These are phyloP conservation scores for Pachypeltis micranthus DNA, from an alignment of 1,140 invertebrate species.

Conservation along the genomic window DNA sequence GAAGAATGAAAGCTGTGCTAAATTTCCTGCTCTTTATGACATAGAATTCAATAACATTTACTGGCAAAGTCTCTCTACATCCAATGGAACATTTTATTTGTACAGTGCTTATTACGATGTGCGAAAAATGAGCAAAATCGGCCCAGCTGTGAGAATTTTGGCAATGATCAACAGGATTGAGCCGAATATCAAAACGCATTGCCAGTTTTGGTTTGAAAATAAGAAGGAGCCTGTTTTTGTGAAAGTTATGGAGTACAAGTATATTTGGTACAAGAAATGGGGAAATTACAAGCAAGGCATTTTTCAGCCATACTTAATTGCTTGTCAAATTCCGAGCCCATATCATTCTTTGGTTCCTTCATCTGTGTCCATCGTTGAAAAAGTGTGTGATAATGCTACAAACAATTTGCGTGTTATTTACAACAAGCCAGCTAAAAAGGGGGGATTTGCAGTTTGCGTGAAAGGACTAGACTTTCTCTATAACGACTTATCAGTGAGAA, in stretches of 20 bases:
- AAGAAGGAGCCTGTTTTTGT: slow-evolving; percentile 65
- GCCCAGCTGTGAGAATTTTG: slow-evolving; percentile 70
- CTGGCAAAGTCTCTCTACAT: slow-evolving; percentile 70
- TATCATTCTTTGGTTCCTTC: slow-evolving; percentile 62
- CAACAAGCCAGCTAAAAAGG: slow-evolving; percentile 47
- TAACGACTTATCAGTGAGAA: slow-evolving; percentile 74
- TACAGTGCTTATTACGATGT: slow-evolving; percentile 83
- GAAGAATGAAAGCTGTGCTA: slow-evolving; percentile 61
- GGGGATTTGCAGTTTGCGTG: slow-evolving; percentile 86
- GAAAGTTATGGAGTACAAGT: slow-evolving; percentile 77
- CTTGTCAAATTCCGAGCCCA: slow-evolving; percentile 68
- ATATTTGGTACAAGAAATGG: slow-evolving; percentile 90
- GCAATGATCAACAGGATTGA: slow-evolving; percentile 83
- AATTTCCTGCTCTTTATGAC: slow-evolving; percentile 74
- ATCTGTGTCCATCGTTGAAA: slow-evolving; percentile 76
- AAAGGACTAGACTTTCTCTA: slow-evolving; percentile 86
- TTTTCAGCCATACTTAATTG: slow-evolving; percentile 80
- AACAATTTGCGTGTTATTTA: slow-evolving; percentile 81
- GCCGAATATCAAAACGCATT: slow-evolving; percentile 67
- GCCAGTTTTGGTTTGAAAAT: slow-evolving; percentile 82
- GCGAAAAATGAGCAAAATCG: slow-evolving; percentile 57
- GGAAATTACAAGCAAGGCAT: slow-evolving; percentile 86
- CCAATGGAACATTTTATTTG: slow-evolving; percentile 71
- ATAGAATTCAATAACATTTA: slow-evolving; percentile 85
- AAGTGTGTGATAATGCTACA: slow-evolving; percentile 67